Percentiles rank a stretch among this genome's conserved stretches.
These are phyloP conservation scores for Oceanodroma tethys DNA, from an alignment of 2,113 vertebrate species.

Conservation along the genomic window DNA sequence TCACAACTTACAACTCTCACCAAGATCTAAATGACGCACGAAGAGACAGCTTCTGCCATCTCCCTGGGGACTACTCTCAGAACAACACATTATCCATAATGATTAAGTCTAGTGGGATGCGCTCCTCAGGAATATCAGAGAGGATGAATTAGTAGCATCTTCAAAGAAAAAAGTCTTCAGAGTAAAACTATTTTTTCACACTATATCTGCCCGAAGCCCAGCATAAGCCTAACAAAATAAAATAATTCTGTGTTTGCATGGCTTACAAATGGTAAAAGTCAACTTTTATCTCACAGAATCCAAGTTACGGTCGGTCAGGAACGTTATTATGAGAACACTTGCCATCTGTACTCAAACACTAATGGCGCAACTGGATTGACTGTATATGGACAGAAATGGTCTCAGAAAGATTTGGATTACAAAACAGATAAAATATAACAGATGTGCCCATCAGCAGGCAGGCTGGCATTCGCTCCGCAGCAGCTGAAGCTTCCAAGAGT, in stretches of 20 bases:
- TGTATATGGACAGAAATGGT: slow-evolving; percentile 54
- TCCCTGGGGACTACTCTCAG: background rate
- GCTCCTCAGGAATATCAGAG: background rate
- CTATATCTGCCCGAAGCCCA: background rate
- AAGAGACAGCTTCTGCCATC: background rate
- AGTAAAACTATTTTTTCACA: background rate
- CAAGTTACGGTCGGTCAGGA: background rate
- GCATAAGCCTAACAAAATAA: background rate
- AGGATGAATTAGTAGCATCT: background rate
- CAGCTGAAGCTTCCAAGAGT: slow-evolving; percentile 55
- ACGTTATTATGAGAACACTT: slow-evolving; percentile 21
- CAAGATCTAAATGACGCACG: background rate
- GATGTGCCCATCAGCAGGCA: slow-evolving; percentile 61
- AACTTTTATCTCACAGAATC: background rate
- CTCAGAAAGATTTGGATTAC: slow-evolving; percentile 58
- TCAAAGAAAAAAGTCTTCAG: background rate
- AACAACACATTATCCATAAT: background rate
- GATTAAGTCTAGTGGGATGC: background rate
- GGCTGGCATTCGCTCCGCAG: background rate
- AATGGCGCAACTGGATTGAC: slow-evolving; percentile 37
- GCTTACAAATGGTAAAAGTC: background rate
- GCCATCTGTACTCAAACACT: slow-evolving; percentile 47
- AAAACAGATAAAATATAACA: slow-evolving; percentile 61
- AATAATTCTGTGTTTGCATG: background rate
- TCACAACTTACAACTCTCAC: background rate